These are phyloP conservation scores for Heliconius cydno DNA, from an alignment of 2,888 invertebrate species.

Conservation along the genomic window DNA sequence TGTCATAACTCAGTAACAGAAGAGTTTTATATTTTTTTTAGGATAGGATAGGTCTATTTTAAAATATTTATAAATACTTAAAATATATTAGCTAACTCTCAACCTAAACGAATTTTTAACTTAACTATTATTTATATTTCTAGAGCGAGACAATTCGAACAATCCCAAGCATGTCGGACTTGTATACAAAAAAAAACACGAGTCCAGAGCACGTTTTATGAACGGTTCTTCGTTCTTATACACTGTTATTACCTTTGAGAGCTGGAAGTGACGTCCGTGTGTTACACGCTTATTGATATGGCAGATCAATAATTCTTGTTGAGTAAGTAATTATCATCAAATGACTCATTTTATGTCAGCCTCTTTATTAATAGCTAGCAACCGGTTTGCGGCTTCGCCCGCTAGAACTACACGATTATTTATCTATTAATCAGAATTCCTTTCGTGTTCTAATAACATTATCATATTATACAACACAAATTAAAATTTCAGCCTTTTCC, in stretches of 20 bases:
- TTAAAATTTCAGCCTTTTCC: too few relatives aligned
- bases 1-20: too few relatives aligned
- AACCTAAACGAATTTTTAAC: too few relatives aligned
- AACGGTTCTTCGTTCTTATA: conserved; percentile 40
- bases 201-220: conserved; percentile 32
- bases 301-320: conserved; percentile 25
- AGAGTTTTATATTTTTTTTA: too few relatives aligned
- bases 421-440: too few relatives aligned
- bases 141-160: conserved; percentile 9
- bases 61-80: not conserved
- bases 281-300: conserved; percentile 21
- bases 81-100: too few relatives aligned
- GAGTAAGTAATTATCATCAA: conserved; percentile 18
- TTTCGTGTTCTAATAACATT: too few relatives aligned
- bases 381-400: too few relatives aligned
- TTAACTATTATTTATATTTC: not conserved
- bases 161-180: conserved; percentile 12
- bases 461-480: too few relatives aligned
- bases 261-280: conserved; percentile 8
- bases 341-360: conserved; percentile 6
- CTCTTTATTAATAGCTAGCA: not conserved
- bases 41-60: not conserved
- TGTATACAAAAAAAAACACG: conserved; percentile 30
- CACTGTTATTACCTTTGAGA: conserved; percentile 20
- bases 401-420: too few relatives aligned